Percentiles rank a stretch among this genome's conserved stretches.
Evolutionary conservation across 2,888 invertebrate species (phyloP).

Genomic region (Hemaris fuciformis): DNA sequence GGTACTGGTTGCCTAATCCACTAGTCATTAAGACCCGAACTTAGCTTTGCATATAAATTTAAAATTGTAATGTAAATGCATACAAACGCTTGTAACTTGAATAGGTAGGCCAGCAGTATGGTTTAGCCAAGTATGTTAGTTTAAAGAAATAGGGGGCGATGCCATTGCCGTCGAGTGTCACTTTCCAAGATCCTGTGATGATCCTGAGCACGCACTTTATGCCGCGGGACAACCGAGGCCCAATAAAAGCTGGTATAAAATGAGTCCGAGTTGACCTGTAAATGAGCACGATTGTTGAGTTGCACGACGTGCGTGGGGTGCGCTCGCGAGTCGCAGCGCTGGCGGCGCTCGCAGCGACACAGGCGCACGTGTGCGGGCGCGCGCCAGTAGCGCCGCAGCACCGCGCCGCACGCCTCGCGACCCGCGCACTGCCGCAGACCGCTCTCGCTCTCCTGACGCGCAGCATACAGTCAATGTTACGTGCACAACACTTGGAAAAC

Average conservation of each 20-base stretch:
- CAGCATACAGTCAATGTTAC: neutral
- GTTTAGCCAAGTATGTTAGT: too few relatives aligned
- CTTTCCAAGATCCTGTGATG: too few relatives aligned
- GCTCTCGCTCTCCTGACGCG: constrained; percentile 82
- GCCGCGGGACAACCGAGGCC: neutral
- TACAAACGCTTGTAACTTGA: too few relatives aligned
- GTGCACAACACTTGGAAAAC: too few relatives aligned
- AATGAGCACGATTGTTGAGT: constrained; percentile 81
- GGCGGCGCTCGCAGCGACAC: constrained; percentile 82
- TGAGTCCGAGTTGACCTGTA: constrained; percentile 72
- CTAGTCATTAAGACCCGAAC: too few relatives aligned
- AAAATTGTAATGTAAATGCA: too few relatives aligned
- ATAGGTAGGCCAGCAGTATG: too few relatives aligned
- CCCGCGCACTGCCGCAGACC: constrained; percentile 76
- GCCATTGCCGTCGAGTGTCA: too few relatives aligned
- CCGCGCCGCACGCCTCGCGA: constrained; percentile 77
- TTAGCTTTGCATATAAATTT: too few relatives aligned
- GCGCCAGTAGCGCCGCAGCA: constrained; percentile 81
- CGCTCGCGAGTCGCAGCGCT: constrained; percentile 54
- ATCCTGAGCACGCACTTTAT: too few relatives aligned
- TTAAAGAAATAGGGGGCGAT: too few relatives aligned
- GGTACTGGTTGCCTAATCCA: too few relatives aligned
- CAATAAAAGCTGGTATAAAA: neutral
- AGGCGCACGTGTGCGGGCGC: constrained; percentile 80
- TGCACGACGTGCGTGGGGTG: constrained; percentile 48